These are phyloP conservation scores for Heliconius himera DNA, from an alignment of 1,140 invertebrate species.

Conservation along the genomic window DNA sequence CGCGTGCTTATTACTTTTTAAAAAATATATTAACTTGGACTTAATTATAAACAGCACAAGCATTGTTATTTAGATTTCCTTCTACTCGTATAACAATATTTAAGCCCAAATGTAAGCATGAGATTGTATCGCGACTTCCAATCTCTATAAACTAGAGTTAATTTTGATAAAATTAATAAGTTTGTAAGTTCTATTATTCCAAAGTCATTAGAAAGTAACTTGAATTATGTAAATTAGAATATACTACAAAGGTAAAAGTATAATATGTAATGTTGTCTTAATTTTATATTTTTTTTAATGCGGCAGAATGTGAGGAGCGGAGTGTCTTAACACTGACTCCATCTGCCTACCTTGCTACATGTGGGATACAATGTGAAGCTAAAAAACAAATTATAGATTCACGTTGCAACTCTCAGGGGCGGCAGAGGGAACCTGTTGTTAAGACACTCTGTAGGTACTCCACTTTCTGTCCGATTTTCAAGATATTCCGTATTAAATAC, in stretches of 20 bases:
- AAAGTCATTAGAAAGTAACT: background rate
- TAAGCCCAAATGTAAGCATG: background rate
- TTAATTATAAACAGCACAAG: background rate
- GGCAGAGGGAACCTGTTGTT: too few species aligned
- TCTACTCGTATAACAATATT: slow-evolving; percentile 1
- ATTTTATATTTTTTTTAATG: too few species aligned
- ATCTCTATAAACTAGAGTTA: slow-evolving; percentile 7
- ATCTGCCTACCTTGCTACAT: too few species aligned
- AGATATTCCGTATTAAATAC: too few species aligned
- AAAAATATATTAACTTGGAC: background rate
- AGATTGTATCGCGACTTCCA: background rate
- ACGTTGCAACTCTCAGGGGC: too few species aligned
- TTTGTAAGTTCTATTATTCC: slow-evolving; percentile 6
- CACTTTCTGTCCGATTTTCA: too few species aligned
- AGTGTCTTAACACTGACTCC: too few species aligned
- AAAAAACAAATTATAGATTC: too few species aligned
- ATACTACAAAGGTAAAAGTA: background rate
- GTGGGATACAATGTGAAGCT: too few species aligned
- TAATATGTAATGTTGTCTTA: too few species aligned
- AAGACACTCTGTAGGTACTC: too few species aligned
- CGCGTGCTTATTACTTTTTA: background rate
- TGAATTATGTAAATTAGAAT: background rate
- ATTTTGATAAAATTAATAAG: slow-evolving; percentile 10
- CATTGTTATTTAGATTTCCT: background rate
- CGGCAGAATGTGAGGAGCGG: too few species aligned